Conservation (phyloP, 2,888 invertebrate species). For the Argynnis bischoffii region DNA sequence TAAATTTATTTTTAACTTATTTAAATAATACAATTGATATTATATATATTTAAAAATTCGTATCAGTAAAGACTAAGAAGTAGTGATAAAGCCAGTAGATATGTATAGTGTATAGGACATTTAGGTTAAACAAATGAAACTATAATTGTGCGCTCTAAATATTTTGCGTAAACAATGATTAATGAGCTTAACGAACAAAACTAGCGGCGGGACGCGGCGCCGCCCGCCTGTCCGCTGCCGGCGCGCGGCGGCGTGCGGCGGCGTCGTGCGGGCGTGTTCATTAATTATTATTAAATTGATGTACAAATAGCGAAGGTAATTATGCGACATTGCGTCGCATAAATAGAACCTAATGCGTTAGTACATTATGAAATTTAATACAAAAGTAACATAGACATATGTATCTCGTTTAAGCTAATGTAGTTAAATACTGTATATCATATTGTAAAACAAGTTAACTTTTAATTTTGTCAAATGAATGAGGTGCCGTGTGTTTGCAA, state of each 20-base stretch:
- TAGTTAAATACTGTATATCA: too few relatives aligned
- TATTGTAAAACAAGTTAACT: too few relatives aligned
- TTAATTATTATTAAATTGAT: not conserved
- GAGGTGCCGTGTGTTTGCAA: not conserved
- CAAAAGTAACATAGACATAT: too few relatives aligned
- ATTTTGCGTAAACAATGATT: constrained; percentile 32
- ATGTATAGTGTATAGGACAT: not conserved
- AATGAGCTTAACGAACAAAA: constrained; percentile 39
- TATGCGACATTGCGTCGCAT: not conserved
- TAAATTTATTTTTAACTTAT: too few relatives aligned
- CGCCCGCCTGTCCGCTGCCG: too few relatives aligned
- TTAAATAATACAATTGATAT: not conserved
- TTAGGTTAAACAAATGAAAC: constrained; percentile 7
- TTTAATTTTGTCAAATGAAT: not conserved
- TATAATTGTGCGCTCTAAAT: constrained; percentile 11
- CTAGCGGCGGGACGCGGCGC: not conserved
- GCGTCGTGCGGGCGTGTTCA: not conserved
- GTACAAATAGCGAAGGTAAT: not conserved
- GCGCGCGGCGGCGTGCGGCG: not conserved
- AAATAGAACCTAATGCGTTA: too few relatives aligned
- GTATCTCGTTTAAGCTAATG: too few relatives aligned
- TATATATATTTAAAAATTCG: not conserved
- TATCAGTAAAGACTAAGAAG: not conserved
- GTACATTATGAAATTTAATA: too few relatives aligned
- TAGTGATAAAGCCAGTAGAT: not conserved